Evolutionary conservation across 2,113 vertebrate genomes (phyloP).

Genomic region (Epinephelus cyanopodus): DNA sequence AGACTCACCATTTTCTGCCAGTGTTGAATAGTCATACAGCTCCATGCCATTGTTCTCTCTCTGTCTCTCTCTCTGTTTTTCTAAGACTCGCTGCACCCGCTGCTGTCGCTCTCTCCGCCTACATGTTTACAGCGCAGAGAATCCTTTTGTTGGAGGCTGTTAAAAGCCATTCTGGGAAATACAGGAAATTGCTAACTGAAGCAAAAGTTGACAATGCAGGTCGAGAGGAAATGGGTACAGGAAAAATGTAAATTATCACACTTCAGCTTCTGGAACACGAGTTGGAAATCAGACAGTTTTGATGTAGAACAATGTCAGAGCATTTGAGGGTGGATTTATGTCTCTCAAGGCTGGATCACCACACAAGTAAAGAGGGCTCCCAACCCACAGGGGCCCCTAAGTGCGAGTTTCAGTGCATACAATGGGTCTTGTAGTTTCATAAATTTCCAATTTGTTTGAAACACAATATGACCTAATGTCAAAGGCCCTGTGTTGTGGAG

Average conservation of each 20-base stretch:
- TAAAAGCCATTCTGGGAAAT: conserved; percentile 65
- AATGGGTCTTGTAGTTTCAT: not conserved
- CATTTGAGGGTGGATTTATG: conserved; percentile 9
- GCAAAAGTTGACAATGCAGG: conserved; percentile 45
- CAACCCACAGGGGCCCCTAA: not conserved
- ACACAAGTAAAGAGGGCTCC: not conserved
- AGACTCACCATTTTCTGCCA: conserved; percentile 7
- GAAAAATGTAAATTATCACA: conserved; percentile 45
- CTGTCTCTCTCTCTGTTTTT: conserved; percentile 17
- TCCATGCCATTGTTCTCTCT: conserved; percentile 8
- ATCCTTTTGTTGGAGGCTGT: conserved; percentile 49
- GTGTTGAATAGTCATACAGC: conserved; percentile 20
- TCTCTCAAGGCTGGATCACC: not conserved
- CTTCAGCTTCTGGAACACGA: conserved; percentile 17
- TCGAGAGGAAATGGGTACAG: conserved; percentile 37
- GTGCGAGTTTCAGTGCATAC: not conserved
- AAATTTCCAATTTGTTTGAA: not conserved
- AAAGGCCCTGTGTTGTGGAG: not conserved
- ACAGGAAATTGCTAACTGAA: conserved; percentile 51
- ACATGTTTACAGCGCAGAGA: conserved; percentile 62
- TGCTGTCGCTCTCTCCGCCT: conserved; percentile 51
- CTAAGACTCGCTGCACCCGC: conserved; percentile 10
- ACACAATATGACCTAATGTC: not conserved
- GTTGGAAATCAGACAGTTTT: conserved; percentile 35
- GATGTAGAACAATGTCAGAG: conserved; percentile 16